Conservation (phyloP, 2,797 vertebrate genomes). For the Podarcis lilfordi region DNA sequence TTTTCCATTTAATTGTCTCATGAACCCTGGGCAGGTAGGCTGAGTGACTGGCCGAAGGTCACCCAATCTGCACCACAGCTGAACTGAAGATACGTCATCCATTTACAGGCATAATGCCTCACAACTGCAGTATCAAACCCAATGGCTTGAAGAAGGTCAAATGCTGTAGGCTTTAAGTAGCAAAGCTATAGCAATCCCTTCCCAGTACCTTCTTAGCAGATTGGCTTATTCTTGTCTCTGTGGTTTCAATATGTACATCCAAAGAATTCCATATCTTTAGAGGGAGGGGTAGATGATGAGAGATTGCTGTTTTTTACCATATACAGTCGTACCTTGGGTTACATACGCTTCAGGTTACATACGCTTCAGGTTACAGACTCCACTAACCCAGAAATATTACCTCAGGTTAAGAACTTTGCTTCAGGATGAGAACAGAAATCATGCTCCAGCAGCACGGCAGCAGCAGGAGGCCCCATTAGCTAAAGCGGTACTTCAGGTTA, state of each 20-base stretch:
- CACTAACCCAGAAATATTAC: no score
- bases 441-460: no score
- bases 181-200: background rate
- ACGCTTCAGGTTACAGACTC: no score
- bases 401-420: no score
- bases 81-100: background rate
- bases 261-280: background rate
- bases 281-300: background rate
- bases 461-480: no score
- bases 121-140: background rate
- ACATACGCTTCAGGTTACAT: no score
- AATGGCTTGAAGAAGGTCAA: background rate
- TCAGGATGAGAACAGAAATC: no score
- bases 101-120: background rate
- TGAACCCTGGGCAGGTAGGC: background rate
- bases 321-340: no score
- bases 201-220: background rate
- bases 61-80: background rate
- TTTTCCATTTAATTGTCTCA: background rate
- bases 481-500: no score
- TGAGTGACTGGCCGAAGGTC: background rate
- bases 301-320: background rate
- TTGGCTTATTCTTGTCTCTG: background rate
- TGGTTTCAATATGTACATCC: background rate
- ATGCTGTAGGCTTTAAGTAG: background rate